phyloP scores from a whole-genome alignment of 2,888 invertebrate species.

The Drosophila flavopinicola region DNA sequence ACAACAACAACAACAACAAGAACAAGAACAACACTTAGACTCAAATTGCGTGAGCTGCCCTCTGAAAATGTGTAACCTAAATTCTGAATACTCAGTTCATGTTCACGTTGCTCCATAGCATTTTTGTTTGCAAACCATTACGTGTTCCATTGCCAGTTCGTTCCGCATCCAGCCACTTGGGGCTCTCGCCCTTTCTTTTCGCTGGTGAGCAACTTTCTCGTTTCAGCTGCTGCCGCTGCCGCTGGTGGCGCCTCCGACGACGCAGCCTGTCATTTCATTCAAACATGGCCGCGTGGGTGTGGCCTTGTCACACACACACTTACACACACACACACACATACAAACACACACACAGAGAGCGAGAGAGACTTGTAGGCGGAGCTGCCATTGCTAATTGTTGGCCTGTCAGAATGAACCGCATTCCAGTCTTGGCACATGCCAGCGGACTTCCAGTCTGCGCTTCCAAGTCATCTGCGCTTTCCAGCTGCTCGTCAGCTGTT shows the following conservation, averaged over 20 bases:
- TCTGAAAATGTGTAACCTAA: slow-evolving; percentile 75
- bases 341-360: slow-evolving; percentile 12
- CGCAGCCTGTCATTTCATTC: slow-evolving; percentile 70
- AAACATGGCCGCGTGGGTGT: slow-evolving; percentile 84
- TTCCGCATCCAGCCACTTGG: slow-evolving; percentile 17
- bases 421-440: slow-evolving; percentile 48
- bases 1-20: slow-evolving; percentile 47
- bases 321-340: slow-evolving; percentile 10
- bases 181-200: slow-evolving; percentile 22
- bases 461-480: slow-evolving; percentile 47
- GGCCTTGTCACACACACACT: slow-evolving; percentile 66
- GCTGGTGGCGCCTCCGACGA: slow-evolving; percentile 17
- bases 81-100: slow-evolving; percentile 58
- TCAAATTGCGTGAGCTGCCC: slow-evolving; percentile 23
- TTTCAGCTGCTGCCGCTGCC: slow-evolving; percentile 48
- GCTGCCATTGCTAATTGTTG: slow-evolving; percentile 52
- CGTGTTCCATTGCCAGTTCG: slow-evolving; percentile 60
- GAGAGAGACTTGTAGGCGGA: slow-evolving; percentile 64
- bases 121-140: slow-evolving; percentile 31
- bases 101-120: slow-evolving; percentile 51
- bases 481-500: slow-evolving; percentile 75
- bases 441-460: slow-evolving; percentile 24
- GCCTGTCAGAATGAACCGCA: slow-evolving; percentile 61
- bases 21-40: slow-evolving; percentile 23
- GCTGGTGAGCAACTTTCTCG: slow-evolving; percentile 49